Evolutionary conservation across 1,140 invertebrate genomes (phyloP).

Genomic region (Radopholus similis): DNA sequence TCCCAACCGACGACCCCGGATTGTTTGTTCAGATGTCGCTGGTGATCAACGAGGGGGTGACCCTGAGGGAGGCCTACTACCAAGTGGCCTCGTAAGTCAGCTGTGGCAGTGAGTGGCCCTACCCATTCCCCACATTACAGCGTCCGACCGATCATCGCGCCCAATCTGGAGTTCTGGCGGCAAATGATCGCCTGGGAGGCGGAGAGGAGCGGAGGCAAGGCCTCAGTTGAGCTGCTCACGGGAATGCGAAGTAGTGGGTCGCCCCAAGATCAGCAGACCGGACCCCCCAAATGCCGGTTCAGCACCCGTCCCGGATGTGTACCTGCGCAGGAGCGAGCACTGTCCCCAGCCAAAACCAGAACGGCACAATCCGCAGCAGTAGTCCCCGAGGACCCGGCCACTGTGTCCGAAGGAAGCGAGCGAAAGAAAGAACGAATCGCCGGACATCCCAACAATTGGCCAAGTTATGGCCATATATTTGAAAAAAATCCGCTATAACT

Average conservation of each 20-base stretch:
- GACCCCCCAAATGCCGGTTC: background rate
- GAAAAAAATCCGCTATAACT: too few relatives aligned
- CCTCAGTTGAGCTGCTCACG: conserved; percentile 44
- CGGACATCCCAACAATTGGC: too few relatives aligned
- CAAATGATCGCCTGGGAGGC: conserved; percentile 76
- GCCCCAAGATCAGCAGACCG: background rate
- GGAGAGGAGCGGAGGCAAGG: conserved; percentile 53
- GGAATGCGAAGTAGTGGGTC: conserved; percentile 33
- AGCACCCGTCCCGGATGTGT: conserved; percentile 16
- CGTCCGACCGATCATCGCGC: conserved; percentile 74
- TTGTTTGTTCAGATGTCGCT: too few relatives aligned
- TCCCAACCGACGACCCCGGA: too few relatives aligned
- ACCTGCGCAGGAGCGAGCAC: conserved; percentile 1
- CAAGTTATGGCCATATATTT: too few relatives aligned
- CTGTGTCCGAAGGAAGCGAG: too few relatives aligned
- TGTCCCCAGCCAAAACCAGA: too few relatives aligned
- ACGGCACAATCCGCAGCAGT: background rate
- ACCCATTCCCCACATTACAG: conserved; percentile 38
- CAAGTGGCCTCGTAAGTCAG: conserved; percentile 63
- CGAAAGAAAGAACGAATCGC: too few relatives aligned
- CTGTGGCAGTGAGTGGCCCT: background rate
- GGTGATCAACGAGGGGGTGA: conserved; percentile 74
- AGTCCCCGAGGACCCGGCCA: too few relatives aligned
- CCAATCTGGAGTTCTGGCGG: conserved; percentile 81
- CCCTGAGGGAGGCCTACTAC: conserved; percentile 73